Percentiles rank a stretch among this genome's conserved stretches.
Conservation (phyloP, 1,140 invertebrate genomes). For the Plutomurus gul region DNA sequence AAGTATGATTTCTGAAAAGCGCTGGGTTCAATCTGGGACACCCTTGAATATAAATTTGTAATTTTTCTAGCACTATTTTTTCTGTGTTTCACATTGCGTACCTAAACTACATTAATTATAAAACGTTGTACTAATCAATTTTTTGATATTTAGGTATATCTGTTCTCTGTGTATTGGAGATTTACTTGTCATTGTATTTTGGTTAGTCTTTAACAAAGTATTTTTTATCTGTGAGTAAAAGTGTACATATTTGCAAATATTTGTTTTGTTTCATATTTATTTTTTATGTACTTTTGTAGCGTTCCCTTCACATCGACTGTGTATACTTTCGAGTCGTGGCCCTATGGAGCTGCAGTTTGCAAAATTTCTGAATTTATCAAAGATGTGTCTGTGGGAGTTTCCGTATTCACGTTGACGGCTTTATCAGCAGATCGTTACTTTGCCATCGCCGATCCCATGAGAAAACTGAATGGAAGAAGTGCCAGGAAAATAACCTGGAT, state of each 20-base stretch:
- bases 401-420: constrained; percentile 89
- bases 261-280: too few relatives aligned
- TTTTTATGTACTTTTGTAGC: too few relatives aligned
- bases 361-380: constrained; percentile 82
- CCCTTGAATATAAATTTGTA: too few relatives aligned
- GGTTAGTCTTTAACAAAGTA: too few relatives aligned
- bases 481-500: constrained; percentile 71
- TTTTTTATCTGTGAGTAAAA: too few relatives aligned
- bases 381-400: constrained; percentile 88
- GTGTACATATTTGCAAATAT: too few relatives aligned
- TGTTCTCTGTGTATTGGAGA: constrained; percentile 79
- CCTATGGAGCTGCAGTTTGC: constrained; percentile 75
- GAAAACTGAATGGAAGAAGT: constrained; percentile 67
- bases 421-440: constrained; percentile 86
- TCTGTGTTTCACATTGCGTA: constrained; percentile 18
- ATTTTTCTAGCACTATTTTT: too few relatives aligned
- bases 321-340: constrained; percentile 71
- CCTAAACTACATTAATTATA: neutral
- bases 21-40: too few relatives aligned
- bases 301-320: constrained; percentile 79
- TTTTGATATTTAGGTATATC: constrained; percentile 66
- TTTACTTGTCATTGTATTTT: constrained; percentile 75
- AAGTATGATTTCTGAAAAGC: too few relatives aligned
- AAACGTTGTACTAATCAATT: neutral
- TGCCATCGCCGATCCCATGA: constrained; percentile 81